phyloP scores from a whole-genome alignment of 2,888 invertebrate species.

The Spodoptera picta region DNA sequence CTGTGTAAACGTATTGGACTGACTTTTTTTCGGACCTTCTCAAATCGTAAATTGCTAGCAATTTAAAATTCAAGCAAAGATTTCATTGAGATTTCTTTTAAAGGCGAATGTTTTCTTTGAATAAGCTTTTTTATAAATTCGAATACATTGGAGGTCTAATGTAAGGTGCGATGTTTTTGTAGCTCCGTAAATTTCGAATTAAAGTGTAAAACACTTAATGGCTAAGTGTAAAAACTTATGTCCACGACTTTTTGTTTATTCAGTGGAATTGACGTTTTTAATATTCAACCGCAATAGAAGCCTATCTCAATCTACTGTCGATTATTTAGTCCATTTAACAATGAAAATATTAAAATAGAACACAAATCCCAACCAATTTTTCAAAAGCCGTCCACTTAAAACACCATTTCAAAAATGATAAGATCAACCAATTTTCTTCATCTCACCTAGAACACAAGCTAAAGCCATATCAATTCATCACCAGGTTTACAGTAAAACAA shows the following conservation, averaged over 20 bases:
- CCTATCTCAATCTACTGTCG: too few species aligned
- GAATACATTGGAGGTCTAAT: slow-evolving; percentile 16
- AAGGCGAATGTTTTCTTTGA: slow-evolving; percentile 4
- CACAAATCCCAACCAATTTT: background rate
- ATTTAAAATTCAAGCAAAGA: slow-evolving; percentile 28
- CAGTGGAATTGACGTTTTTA: too few species aligned
- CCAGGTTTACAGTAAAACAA: slow-evolving; percentile 34
- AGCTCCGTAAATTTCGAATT: background rate
- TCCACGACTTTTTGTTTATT: too few species aligned
- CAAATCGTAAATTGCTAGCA: slow-evolving; percentile 15
- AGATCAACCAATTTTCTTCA: too few species aligned
- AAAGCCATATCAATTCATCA: slow-evolving; percentile 22
- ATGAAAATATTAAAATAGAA: too few species aligned
- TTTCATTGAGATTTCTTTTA: slow-evolving; percentile 31
- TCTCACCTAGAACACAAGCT: background rate
- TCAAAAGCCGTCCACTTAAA: background rate
- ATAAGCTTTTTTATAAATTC: slow-evolving; percentile 15
- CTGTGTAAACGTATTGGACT: background rate
- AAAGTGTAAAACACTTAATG: background rate
- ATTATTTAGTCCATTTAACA: too few species aligned
- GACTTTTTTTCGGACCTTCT: slow-evolving; percentile 19
- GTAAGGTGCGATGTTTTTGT: slow-evolving; percentile 10
- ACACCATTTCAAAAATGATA: background rate
- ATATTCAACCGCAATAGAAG: too few species aligned
- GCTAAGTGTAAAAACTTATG: background rate